Evolutionary conservation across 2,888 invertebrate species (phyloP), one percentile per base, ranked within the genome.

Genomic region (Megastigmus dorsalis): DNA sequence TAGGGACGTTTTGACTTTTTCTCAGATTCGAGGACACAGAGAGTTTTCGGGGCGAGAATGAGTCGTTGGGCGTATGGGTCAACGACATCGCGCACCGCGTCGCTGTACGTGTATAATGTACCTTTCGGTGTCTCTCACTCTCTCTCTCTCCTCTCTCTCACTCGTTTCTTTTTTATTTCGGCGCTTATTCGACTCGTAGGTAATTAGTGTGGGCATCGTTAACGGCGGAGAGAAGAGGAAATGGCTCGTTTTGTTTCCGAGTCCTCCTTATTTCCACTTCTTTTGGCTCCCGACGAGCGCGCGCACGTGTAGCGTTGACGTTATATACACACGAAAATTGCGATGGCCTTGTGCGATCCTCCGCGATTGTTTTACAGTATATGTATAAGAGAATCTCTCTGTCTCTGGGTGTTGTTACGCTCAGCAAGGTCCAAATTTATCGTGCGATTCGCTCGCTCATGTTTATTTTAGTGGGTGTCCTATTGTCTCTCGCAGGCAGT

Each of bases 201-300:
- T 65, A 62, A 65, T 65, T 52, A 38, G 45, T 2, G 5, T 2
- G 20, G n/a, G 26, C 23, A 13, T 52, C 20, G 28, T 52, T 50
- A 13, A 20, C 48, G 23, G 5, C n/a, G n/a, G n/a, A n/a, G 18
- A 3, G n/a, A 0, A 30, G 26, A 68, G 57, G 68, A 59, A 68
- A 26, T 26, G 45, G 48, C 59, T 59, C 36, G 57, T 59, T 68
- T 68, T 18, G 55, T 65, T 52, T 52, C 41, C n/a, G 28, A 30
- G 59, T 13, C 18, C 41, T 26, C 2, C 48, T 62, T 28, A 30
- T 28, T 45, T 36, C 23, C 13, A 6, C 15, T 63, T 66, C n/a
- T n/a, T n/a, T n/a, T n/a, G n/a, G n/a, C n/a, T n/a, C n/a, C n/a
- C n/a, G n/a, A n/a, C n/a, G n/a, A n/a, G n/a, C n/a, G n/a, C n/a